phyloP scores from a whole-genome alignment of 2,797 vertebrate species.

The Spondyliosoma cantharus region DNA sequence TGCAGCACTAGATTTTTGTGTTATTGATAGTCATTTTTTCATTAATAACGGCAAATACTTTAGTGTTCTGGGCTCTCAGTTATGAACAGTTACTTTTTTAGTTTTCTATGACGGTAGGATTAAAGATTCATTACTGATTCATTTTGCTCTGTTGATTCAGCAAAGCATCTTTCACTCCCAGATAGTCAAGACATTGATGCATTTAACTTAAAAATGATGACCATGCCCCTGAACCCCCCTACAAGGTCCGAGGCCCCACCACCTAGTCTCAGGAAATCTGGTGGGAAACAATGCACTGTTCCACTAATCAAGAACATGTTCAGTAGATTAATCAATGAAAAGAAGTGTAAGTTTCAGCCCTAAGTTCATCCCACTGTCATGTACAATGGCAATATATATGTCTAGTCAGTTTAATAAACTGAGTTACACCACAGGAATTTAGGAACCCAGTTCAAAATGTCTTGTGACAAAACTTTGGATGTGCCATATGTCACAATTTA shows the following conservation, averaged over 20 bases:
- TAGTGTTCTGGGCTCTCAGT: not conserved
- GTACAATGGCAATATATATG: not conserved
- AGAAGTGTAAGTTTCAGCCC: not conserved
- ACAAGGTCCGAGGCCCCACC: no score
- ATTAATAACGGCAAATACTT: no score
- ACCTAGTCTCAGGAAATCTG: no score
- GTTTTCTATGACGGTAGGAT: not conserved
- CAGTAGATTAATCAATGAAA: not conserved
- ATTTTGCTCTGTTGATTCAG: no score
- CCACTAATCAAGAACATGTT: not conserved
- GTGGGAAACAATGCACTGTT: not conserved
- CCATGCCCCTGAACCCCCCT: no score
- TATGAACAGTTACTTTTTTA: not conserved
- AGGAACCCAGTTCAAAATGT: not conserved
- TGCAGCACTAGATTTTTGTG: no score
- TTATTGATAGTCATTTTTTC: no score
- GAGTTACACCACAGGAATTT: not conserved
- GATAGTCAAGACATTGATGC: no score
- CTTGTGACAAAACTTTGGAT: constrained; percentile 13
- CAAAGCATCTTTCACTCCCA: no score
- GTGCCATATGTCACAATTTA: constrained; percentile 46
- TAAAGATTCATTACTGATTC: no score
- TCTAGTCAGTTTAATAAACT: not conserved
- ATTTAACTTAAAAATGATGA: no score
- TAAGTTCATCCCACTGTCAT: not conserved